phyloP scores from a whole-genome alignment of 2,797 vertebrate genomes.

The Pipistrellus kuhlii region DNA sequence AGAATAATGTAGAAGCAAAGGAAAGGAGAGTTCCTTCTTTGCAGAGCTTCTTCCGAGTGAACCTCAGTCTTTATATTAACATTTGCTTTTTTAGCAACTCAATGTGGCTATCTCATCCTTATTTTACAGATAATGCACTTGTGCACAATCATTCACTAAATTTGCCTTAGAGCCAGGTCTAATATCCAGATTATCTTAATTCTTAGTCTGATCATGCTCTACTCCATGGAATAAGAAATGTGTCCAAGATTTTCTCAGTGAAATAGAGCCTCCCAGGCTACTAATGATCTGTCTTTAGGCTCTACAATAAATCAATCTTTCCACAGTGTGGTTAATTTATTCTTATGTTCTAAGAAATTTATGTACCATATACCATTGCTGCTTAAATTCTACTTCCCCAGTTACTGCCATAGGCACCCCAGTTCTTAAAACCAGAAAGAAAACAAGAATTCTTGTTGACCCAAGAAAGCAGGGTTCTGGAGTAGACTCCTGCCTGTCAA shows the following conservation, averaged over 20 bases:
- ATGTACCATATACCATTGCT: background rate
- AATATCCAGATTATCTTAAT: constrained; percentile 1
- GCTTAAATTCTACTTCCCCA: background rate
- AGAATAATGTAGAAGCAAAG: background rate
- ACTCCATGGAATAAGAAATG: constrained; percentile 1
- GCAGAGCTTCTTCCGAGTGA: background rate
- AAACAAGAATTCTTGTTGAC: background rate
- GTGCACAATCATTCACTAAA: background rate
- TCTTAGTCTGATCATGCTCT: background rate
- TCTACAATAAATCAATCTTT: background rate
- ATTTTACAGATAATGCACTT: constrained; percentile 52
- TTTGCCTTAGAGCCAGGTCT: background rate
- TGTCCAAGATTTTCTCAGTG: background rate
- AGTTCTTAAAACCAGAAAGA: constrained; percentile 13
- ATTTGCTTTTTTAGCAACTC: constrained; percentile 25
- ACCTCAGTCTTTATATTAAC: background rate
- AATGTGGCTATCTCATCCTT: background rate
- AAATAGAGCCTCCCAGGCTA: background rate
- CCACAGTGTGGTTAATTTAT: background rate
- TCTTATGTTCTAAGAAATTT: background rate
- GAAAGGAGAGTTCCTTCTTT: background rate
- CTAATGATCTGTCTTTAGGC: background rate
- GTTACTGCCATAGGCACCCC: background rate
- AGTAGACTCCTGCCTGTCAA: background rate
- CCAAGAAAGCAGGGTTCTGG: background rate